These are phyloP conservation scores for Cephonodes hylas DNA, from an alignment of 2,888 invertebrate species.

Conservation along the genomic window DNA sequence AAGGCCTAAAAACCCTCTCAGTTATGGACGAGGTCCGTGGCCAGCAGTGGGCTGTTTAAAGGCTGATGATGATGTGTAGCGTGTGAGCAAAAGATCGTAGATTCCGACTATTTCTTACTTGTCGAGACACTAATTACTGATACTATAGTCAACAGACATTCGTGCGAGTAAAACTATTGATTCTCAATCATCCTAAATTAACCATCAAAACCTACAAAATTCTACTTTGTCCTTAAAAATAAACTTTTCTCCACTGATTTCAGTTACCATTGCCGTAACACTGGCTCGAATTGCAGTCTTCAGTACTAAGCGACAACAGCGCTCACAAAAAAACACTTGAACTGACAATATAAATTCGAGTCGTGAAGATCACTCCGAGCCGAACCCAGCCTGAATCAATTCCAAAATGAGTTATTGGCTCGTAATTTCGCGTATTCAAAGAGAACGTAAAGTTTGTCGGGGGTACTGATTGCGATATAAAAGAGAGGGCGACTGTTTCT, in stretches of 20 bases:
- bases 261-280: not conserved
- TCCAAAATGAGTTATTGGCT: conserved; percentile 54
- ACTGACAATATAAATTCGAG: conserved; percentile 1
- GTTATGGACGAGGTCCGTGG: no score
- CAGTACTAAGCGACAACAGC: not conserved
- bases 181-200: no score
- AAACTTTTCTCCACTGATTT: not conserved
- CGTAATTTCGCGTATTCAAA: conserved; percentile 64
- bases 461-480: conserved; percentile 61
- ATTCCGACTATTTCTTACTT: no score
- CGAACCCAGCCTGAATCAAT: conserved; percentile 44
- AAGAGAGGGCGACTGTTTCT: conserved; percentile 46
- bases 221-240: no score
- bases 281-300: not conserved
- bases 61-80: no score
- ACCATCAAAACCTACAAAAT: no score
- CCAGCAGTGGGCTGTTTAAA: no score
- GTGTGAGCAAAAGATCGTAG: no score
- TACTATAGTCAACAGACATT: no score
- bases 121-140: no score
- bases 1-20: no score
- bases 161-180: no score
- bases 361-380: not conserved
- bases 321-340: not conserved
- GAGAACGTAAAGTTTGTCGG: conserved; percentile 57